Conservation (phyloP, 2,888 invertebrate genomes). For the Dilophus febrilis region DNA sequence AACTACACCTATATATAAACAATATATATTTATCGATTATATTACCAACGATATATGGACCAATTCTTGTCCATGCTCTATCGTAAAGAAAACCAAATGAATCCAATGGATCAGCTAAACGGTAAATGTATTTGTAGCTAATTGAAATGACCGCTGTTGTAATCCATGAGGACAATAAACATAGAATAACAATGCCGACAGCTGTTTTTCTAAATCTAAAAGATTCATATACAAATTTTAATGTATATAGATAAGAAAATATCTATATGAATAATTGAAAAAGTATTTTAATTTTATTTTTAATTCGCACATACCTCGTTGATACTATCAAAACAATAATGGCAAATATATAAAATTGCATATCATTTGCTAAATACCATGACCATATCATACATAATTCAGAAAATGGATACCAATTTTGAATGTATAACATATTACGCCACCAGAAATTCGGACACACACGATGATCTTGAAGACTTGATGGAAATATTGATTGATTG, state of each 20-base stretch:
- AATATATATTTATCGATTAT: not conserved
- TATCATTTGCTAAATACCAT: constrained; percentile 69
- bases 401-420: constrained; percentile 56
- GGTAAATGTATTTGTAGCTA: constrained; percentile 52
- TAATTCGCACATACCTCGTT: no score
- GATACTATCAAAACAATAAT: constrained; percentile 45
- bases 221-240: no score
- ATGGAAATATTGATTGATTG: constrained; percentile 54
- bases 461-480: constrained; percentile 48
- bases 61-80: constrained; percentile 69
- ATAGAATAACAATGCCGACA: constrained; percentile 35
- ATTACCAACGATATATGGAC: constrained; percentile 58
- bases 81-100: constrained; percentile 69
- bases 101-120: constrained; percentile 65
- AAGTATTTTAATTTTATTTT: no score
- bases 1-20: not conserved
- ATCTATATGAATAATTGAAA: no score
- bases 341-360: constrained; percentile 57
- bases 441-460: constrained; percentile 70
- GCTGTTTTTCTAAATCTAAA: constrained; percentile 44
- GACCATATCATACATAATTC: constrained; percentile 73
- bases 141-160: constrained; percentile 59
- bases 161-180: constrained; percentile 57
- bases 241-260: no score
- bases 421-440: constrained; percentile 68